phyloP scores from a whole-genome alignment of 2,113 vertebrate species.

The Genyomyrus donnyi region DNA sequence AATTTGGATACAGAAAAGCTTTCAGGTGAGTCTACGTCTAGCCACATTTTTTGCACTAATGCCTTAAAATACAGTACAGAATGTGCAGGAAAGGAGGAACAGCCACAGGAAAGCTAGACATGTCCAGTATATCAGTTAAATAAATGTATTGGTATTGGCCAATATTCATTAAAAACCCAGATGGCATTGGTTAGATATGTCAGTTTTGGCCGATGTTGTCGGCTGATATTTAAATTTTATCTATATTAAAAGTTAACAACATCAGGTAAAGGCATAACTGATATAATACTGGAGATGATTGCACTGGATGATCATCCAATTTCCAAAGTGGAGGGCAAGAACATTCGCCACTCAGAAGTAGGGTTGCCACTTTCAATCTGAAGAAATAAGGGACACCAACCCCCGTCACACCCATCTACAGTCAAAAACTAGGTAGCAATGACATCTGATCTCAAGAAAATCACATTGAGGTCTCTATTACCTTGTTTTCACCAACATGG shows the following conservation, averaged over 20 bases:
- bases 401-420: background rate
- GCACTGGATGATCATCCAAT: background rate
- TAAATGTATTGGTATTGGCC: background rate
- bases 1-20: conserved; percentile 89
- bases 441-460: background rate
- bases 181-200: background rate
- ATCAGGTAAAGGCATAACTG: background rate
- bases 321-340: background rate
- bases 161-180: background rate
- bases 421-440: background rate
- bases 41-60: conserved; percentile 8
- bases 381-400: background rate
- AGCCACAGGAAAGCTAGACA: background rate
- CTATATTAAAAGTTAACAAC: background rate
- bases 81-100: background rate
- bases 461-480: background rate
- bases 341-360: background rate
- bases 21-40: conserved; percentile 71
- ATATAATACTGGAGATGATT: background rate
- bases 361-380: background rate
- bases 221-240: background rate
- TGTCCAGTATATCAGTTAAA: background rate
- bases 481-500: background rate
- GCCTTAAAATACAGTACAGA: background rate
- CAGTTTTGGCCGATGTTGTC: background rate